Evolutionary conservation across 1,140 invertebrate genomes (phyloP), one percentile per base, ranked within the genome.

Genomic region (Trichonephila clavipes): DNA sequence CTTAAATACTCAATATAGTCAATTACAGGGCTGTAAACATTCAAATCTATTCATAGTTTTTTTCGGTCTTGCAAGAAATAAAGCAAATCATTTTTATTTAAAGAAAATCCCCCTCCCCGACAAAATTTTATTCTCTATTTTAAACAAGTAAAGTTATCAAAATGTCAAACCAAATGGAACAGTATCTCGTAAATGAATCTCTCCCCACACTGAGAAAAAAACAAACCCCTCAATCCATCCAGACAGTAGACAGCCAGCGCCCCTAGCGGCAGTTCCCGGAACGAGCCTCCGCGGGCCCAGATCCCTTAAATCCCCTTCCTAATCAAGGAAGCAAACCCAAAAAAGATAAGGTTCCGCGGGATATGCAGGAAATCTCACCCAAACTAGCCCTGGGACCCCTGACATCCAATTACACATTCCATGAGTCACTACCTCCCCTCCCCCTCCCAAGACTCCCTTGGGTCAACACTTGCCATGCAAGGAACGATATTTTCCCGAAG

Each of bases 351-450:
- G 90, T 89, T 72, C 85, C 58, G 85, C n/a, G 59, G 40, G 86
- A 62, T 61, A 44, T 61, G 58, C 86, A 58, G 85, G 61, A 64
- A 87, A 87, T 72, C 59, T 92, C 90, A 34, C 90, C 82, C 82
- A 85, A 83, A 83, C 90, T 86, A 91, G 77, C 34, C 90, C 10
- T 51, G 90, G 90, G 83, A 87, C 82, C 90, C 90, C 90, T 92
- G 90, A 92, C 90, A 92, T 92, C 90, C 90, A 92, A 92, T 92
- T 92, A 92, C 90, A 92, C 90, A 92, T 86, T 86, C 90, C 83
- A 72, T 92, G 90, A 92, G 90, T 92, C 90, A 92, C 62, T 85
- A 34, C 44, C 58, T 64, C 90, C 72, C 59, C 58, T 24, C 24
- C 21, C 82, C 82, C 51, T 62, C 4, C 44, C 44, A 51, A 51